Evolutionary conservation across 2,113 vertebrate species (phyloP).

Genomic region (Thymallus thymallus): DNA sequence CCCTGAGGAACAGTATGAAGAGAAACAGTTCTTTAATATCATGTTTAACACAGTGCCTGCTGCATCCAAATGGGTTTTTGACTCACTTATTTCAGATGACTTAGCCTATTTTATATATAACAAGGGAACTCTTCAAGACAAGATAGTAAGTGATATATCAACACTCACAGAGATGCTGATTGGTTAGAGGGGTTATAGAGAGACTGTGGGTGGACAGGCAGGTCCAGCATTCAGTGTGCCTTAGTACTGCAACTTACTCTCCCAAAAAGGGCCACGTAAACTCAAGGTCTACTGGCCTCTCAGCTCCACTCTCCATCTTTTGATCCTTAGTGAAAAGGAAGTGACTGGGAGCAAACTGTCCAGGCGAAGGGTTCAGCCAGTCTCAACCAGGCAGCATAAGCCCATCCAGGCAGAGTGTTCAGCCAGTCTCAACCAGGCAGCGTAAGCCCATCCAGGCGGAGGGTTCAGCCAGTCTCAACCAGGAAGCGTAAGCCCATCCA

Average conservation of each 20-base stretch:
- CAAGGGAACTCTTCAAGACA: neutral
- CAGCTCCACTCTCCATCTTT: neutral
- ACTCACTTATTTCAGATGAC: too few relatives aligned
- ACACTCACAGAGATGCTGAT: neutral
- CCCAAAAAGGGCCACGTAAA: neutral
- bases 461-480: constrained; percentile 10
- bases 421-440: constrained; percentile 16
- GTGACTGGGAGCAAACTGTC: constrained; percentile 13
- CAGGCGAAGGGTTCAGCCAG: constrained; percentile 2
- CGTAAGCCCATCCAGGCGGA: constrained; percentile 28
- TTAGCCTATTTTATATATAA: neutral
- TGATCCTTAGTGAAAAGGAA: constrained; percentile 11
- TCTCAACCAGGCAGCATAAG: constrained; percentile 26
- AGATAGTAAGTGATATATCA: neutral
- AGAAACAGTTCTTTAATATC: neutral
- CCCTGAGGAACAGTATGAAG: neutral
- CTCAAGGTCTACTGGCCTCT: neutral
- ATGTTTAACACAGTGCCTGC: neutral
- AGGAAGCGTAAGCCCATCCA: constrained; percentile 30
- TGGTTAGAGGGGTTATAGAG: neutral
- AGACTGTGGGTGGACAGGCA: neutral
- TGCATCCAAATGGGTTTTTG: neutral
- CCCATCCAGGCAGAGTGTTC: constrained; percentile 17
- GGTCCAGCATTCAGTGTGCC: neutral
- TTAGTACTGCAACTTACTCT: neutral